Evolutionary conservation across 2,113 vertebrate genomes (phyloP).

Genomic region (Microcebus lehilahytsara): DNA sequence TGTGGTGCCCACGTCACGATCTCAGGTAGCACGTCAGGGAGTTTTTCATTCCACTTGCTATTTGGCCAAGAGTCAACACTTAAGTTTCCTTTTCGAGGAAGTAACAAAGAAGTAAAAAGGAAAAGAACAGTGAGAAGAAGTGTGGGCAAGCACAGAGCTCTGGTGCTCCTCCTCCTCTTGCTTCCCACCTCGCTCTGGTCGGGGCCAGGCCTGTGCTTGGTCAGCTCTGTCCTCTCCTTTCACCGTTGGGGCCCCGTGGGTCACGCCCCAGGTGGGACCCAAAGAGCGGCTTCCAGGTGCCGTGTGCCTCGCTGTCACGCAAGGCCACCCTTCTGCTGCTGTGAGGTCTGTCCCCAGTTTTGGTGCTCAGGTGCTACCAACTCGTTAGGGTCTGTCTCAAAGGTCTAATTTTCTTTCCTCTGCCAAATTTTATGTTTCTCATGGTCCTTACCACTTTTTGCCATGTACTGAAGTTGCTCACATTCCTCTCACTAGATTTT

Average conservation of each 20-base stretch:
- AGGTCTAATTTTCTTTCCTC: neutral
- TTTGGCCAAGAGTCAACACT: neutral
- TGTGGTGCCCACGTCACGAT: rapidly evolving
- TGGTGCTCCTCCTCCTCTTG: neutral
- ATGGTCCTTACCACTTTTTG: neutral
- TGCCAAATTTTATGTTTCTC: rapidly evolving
- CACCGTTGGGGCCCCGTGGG: neutral
- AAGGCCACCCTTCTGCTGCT: neutral
- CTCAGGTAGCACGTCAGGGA: neutral
- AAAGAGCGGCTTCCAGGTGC: neutral
- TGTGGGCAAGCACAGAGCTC: rapidly evolving
- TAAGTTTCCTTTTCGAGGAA: neutral
- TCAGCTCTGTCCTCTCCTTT: neutral
- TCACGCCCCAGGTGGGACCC: neutral
- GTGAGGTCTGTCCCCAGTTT: rapidly evolving
- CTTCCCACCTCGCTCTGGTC: neutral
- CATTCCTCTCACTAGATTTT: neutral
- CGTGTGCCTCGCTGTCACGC: rapidly evolving
- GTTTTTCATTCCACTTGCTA: neutral
- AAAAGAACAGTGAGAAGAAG: rapidly evolving
- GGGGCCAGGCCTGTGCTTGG: neutral
- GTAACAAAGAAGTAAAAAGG: neutral
- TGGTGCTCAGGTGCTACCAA: no score
- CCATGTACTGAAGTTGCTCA: neutral
- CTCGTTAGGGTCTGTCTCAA: neutral